Conservation (phyloP, 2,113 vertebrate species). For the Nyctereutes procyonoides region DNA sequence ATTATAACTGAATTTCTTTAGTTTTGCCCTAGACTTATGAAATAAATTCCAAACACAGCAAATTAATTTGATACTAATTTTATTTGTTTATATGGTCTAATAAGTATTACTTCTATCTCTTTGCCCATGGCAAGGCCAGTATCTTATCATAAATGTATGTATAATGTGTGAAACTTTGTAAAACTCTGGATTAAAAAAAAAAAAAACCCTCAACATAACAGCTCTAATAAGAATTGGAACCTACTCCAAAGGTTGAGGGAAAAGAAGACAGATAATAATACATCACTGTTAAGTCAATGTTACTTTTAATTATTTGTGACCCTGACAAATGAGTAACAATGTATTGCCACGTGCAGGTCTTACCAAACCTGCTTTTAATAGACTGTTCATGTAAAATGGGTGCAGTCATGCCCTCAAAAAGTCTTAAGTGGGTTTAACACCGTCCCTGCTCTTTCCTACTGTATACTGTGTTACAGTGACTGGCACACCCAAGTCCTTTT, state of each 20-base stretch:
- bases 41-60: conserved; percentile 41
- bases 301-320: not conserved
- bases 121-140: not conserved
- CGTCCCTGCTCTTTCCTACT: not conserved
- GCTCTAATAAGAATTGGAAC: not conserved
- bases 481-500: not conserved
- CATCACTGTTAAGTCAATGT: not conserved
- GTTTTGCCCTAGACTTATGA: not conserved
- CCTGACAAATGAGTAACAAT: not conserved
- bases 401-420: not conserved
- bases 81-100: not conserved
- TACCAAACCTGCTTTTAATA: not conserved
- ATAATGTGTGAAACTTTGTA: not conserved
- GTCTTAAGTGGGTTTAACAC: not conserved
- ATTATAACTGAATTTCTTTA: not conserved
- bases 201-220: not conserved
- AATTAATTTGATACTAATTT: conserved; percentile 58
- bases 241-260: not conserved
- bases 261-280: not conserved
- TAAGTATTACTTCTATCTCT: conserved; percentile 36
- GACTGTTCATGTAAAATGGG: not conserved
- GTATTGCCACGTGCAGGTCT: not conserved
- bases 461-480: not conserved
- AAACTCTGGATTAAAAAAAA: not conserved
- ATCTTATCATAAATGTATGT: not conserved